Evolutionary conservation across 1,140 invertebrate species (phyloP).

Genomic region (Zaprionus lachaisei): DNA sequence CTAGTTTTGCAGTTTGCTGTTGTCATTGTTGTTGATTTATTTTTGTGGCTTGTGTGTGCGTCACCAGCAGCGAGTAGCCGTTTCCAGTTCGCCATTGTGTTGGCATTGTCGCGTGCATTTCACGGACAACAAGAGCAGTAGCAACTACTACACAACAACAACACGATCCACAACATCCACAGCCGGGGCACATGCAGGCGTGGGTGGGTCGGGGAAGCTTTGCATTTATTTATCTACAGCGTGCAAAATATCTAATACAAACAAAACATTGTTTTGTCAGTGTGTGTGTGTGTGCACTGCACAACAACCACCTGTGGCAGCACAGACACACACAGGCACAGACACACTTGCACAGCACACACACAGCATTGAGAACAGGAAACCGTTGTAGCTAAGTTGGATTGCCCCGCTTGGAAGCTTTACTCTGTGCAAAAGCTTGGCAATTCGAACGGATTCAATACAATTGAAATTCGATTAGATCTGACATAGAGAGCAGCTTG

Average conservation of each 20-base stretch:
- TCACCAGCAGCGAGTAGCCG: constrained; percentile 21
- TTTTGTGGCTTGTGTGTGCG: constrained; percentile 29
- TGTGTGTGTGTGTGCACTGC: neutral
- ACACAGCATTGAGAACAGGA: constrained; percentile 6
- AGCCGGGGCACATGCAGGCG: neutral
- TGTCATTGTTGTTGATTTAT: constrained; percentile 14
- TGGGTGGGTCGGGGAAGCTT: constrained; percentile 18
- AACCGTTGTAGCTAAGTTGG: constrained; percentile 18
- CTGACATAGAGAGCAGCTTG: neutral
- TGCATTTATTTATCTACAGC: constrained; percentile 30
- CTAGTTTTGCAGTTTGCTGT: constrained; percentile 1
- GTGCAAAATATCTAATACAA: constrained; percentile 25
- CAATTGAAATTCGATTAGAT: neutral
- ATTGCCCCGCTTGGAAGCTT: constrained; percentile 22
- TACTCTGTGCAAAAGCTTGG: constrained; percentile 12
- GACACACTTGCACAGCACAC: neutral
- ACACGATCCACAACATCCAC: constrained; percentile 9
- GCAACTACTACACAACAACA: constrained; percentile 2
- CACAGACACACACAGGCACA: neutral
- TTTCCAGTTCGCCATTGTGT: neutral
- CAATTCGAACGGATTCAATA: neutral
- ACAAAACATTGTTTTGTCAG: neutral
- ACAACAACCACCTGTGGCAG: constrained; percentile 41
- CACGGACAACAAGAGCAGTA: constrained; percentile 9
- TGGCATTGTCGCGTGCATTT: constrained; percentile 21